phyloP scores from a whole-genome alignment of 2,888 invertebrate genomes.

The Tiliacea citrago region DNA sequence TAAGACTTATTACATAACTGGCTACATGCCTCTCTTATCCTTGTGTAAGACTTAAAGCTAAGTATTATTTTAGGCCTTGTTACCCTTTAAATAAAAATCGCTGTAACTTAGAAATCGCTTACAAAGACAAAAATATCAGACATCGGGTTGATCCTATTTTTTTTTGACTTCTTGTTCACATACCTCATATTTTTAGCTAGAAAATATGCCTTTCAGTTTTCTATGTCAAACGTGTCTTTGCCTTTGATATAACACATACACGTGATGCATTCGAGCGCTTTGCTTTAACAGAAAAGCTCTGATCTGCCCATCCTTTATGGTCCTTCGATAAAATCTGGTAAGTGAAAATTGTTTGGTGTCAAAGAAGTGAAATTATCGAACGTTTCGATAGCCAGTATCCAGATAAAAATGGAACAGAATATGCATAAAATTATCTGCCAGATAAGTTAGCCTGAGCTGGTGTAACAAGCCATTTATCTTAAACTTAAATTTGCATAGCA shows the following conservation, averaged over 20 bases:
- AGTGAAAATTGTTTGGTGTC: not conserved
- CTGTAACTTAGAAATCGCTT: not conserved
- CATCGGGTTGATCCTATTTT: not conserved
- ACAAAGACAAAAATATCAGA: not conserved
- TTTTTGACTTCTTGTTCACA: not conserved
- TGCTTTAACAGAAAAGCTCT: not conserved
- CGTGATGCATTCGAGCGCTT: not conserved
- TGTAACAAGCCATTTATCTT: too few species aligned
- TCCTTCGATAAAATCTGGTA: not conserved
- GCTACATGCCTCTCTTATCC: not conserved
- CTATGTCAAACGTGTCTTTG: constrained; percentile 10
- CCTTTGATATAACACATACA: not conserved
- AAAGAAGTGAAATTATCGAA: not conserved
- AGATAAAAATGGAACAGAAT: not conserved
- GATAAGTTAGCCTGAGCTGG: too few species aligned
- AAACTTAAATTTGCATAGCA: too few species aligned
- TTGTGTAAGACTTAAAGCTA: not conserved
- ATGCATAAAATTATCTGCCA: not conserved
- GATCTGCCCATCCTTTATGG: not conserved
- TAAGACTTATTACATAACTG: not conserved
- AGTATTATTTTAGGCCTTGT: not conserved
- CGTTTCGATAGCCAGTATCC: too few species aligned
- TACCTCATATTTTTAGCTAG: too few species aligned
- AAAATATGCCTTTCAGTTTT: constrained; percentile 13
- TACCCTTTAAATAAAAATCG: too few species aligned